Percentiles rank a stretch among this genome's conserved stretches.
Evolutionary conservation across 1,140 invertebrate genomes (phyloP).

Genomic region (Drosophila parvula): DNA sequence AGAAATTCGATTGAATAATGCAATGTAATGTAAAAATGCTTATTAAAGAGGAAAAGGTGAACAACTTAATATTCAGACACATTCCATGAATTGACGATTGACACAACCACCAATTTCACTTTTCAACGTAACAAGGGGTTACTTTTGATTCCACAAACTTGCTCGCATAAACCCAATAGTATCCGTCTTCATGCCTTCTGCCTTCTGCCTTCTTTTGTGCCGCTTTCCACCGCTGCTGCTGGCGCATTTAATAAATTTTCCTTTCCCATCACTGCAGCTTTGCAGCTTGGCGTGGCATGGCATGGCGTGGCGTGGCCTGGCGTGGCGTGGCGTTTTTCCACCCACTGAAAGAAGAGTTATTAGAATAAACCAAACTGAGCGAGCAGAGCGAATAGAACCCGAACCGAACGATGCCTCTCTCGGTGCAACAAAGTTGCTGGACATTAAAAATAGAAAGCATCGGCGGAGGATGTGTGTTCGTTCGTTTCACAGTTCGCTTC

Average conservation of each 20-base stretch:
- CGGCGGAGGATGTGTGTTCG: slow-evolving; percentile 22
- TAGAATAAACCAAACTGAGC: slow-evolving; percentile 36
- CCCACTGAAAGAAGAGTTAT: slow-evolving; percentile 38
- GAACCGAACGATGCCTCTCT: slow-evolving; percentile 13
- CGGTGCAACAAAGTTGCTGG: slow-evolving; percentile 39
- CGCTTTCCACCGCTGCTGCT: slow-evolving; percentile 29
- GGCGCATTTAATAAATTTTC: slow-evolving; percentile 48
- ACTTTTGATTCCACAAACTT: background rate
- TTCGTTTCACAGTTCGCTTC: slow-evolving; percentile 25
- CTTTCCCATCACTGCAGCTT: slow-evolving; percentile 43
- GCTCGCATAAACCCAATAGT: background rate
- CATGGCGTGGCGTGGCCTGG: background rate
- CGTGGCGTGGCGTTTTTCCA: slow-evolving; percentile 25
- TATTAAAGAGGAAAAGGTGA: background rate
- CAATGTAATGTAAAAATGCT: too few relatives aligned
- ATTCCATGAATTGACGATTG: background rate
- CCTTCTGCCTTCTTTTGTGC: slow-evolving; percentile 6
- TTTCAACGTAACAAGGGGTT: too few relatives aligned
- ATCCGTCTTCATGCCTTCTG: background rate
- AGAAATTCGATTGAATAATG: background rate
- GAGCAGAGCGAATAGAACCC: slow-evolving; percentile 3
- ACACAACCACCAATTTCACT: too few relatives aligned
- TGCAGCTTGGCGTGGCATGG: slow-evolving; percentile 5
- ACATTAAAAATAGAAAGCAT: slow-evolving; percentile 47
- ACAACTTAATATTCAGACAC: background rate